Evolutionary conservation across 2,888 invertebrate species (phyloP).

Genomic region (Empis livida): DNA sequence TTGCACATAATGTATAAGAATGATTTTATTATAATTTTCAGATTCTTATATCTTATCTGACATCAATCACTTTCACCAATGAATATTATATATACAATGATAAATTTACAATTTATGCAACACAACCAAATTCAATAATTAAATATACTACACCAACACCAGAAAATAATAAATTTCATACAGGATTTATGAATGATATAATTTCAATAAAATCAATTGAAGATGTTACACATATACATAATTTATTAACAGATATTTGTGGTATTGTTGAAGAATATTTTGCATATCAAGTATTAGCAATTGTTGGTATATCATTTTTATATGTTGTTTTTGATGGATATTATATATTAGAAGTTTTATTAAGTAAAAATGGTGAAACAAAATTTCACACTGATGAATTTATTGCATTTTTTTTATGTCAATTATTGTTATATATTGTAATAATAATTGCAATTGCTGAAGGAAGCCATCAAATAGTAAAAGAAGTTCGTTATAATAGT

Average conservation of each 20-base stretch:
- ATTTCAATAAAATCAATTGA: neutral
- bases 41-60: too few species aligned
- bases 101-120: too few species aligned
- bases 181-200: too few species aligned
- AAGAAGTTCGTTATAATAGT: slow-evolving; percentile 13
- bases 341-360: slow-evolving; percentile 27
- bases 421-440: slow-evolving; percentile 28
- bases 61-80: too few species aligned
- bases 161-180: too few species aligned
- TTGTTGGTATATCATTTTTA: slow-evolving; percentile 29
- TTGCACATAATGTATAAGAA: too few species aligned
- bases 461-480: slow-evolving; percentile 25
- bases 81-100: too few species aligned
- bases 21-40: too few species aligned
- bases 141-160: too few species aligned
- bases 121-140: too few species aligned
- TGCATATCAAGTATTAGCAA: slow-evolving; percentile 28
- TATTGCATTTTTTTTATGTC: slow-evolving; percentile 28
- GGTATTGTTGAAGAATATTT: slow-evolving; percentile 30
- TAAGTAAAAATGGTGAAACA: slow-evolving; percentile 25
- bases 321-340: slow-evolving; percentile 32
- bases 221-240: slow-evolving; percentile 18
- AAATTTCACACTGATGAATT: slow-evolving; percentile 27
- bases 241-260: slow-evolving; percentile 29
- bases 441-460: slow-evolving; percentile 29